Evolutionary conservation across 2,113 vertebrate genomes (phyloP).

Genomic region (Eretmochelys imbricata): DNA sequence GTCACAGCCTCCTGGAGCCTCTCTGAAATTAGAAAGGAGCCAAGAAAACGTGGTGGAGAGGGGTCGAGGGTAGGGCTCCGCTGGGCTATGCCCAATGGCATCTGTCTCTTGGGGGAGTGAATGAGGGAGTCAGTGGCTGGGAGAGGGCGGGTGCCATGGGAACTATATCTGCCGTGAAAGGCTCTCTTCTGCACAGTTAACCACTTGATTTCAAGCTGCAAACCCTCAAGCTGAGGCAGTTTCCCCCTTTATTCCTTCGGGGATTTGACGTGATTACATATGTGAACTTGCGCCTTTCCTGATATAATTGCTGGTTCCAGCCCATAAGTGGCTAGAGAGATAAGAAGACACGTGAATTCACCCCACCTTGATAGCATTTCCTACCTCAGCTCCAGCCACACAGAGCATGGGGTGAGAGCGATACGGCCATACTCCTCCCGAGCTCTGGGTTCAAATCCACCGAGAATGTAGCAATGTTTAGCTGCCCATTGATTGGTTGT

Average conservation of each 20-base stretch:
- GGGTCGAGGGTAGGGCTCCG: rapidly evolving
- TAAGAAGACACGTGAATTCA: background rate
- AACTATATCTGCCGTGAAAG: background rate
- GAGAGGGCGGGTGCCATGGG: background rate
- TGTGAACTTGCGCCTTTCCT: slow-evolving; percentile 52
- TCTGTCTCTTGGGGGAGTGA: background rate
- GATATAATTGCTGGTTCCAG: slow-evolving; percentile 33
- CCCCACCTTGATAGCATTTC: background rate
- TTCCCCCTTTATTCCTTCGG: slow-evolving; percentile 33
- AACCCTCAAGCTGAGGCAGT: background rate
- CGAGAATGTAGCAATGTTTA: background rate
- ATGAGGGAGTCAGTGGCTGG: background rate
- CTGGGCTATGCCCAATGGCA: slow-evolving; percentile 3
- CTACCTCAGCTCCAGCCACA: rapidly evolving
- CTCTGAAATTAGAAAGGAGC: background rate
- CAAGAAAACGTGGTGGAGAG: background rate
- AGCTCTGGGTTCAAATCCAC: background rate
- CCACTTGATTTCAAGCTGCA: background rate
- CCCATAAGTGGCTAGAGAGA: background rate
- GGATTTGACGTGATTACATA: slow-evolving; percentile 57
- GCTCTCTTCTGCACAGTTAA: background rate
- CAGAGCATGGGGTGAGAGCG: background rate
- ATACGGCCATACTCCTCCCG: background rate
- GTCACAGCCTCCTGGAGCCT: background rate
- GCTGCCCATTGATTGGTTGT: background rate